Base-by-base conservation (phyloP, 2,797 vertebrate genomes). In the Clarias fuscus region DNA sequence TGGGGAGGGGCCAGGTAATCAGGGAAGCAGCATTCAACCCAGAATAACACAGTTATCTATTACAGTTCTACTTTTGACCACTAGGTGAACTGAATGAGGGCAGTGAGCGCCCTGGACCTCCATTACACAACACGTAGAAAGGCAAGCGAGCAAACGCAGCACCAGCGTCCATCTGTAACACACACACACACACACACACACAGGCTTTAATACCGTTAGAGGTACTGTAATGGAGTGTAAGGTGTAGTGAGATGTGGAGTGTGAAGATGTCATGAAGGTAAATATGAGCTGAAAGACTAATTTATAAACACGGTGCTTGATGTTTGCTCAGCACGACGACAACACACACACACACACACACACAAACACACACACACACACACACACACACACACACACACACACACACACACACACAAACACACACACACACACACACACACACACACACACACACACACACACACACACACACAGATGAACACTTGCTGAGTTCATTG, bases 1-100 rank as follows among this genome's bases (percentile, higher is more conserved):
- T 85, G 96, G 93, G 62, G 97, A 97, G 68, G 91, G 93, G 24
- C 89, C 92, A 85, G 96, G 98, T 99, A 94, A 95, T 92, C 40
- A 40, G 11, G 40, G 27, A 2, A 73, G 33, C 67, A 71, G 10
- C 48, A 5, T n/a, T 59, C 24, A 70, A 7, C 6, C 18, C 17
- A 61, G 11, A 37, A 17, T 40, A 61, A 37, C 56, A 33, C 20
- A 59, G 59, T 14, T 13, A 59, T 37, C 22, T 11, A 30, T n/a
- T 27, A 24, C 24, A 65, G 24, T 13, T 27, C 24, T 2, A 10
- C 2, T 62, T n/a, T 14, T 27, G 27, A 27, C 64, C 27, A 62
- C 59, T 24, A 3, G 22, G 59, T 61, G 59, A 24, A 22, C 59
- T 24, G 20, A 62, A 18, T 7, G 7, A 33, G 20, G 7, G 18